Conservation (phyloP, 2,888 invertebrate species). For the Phaonia tiefii region DNA sequence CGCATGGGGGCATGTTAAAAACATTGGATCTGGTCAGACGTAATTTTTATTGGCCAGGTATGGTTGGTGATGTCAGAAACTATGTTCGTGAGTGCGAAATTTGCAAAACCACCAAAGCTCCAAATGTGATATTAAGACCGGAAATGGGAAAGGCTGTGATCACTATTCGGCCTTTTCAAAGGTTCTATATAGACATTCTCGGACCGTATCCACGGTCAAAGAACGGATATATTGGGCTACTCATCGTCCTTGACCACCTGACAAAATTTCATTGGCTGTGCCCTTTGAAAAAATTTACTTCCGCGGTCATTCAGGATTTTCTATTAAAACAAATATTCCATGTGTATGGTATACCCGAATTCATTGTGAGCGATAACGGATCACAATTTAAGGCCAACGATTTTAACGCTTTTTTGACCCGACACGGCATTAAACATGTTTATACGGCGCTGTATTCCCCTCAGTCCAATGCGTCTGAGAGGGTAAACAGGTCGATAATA, state of each 20-base stretch:
- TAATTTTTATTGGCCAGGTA: not conserved
- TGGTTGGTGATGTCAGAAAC: not conserved
- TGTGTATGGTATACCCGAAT: slow-evolving; percentile 68
- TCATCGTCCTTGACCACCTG: slow-evolving; percentile 46
- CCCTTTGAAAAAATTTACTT: slow-evolving; percentile 38
- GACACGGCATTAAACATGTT: slow-evolving; percentile 29
- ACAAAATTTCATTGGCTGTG: slow-evolving; percentile 47
- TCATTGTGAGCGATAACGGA: slow-evolving; percentile 35
- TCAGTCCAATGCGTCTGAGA: slow-evolving; percentile 42
- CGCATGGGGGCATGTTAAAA: not conserved
- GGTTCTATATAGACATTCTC: slow-evolving; percentile 23
- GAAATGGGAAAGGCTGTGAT: not conserved
- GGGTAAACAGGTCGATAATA: slow-evolving; percentile 2
- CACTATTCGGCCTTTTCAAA: not conserved
- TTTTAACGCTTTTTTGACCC: not conserved
- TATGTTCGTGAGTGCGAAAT: slow-evolving; percentile 1
- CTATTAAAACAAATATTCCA: slow-evolving; percentile 62
- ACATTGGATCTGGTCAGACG: not conserved
- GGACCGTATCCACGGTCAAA: slow-evolving; percentile 51
- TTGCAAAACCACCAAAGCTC: not conserved
- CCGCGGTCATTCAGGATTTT: not conserved
- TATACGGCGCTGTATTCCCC: slow-evolving; percentile 54
- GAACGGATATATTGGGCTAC: slow-evolving; percentile 32
- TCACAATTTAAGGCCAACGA: slow-evolving; percentile 47
- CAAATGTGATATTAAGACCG: not conserved